A percentile compares a stretch with the other conserved stretches of the same genome.
Conservation (phyloP, 2,888 invertebrate genomes). For the Sphaeridia pumilis region DNA sequence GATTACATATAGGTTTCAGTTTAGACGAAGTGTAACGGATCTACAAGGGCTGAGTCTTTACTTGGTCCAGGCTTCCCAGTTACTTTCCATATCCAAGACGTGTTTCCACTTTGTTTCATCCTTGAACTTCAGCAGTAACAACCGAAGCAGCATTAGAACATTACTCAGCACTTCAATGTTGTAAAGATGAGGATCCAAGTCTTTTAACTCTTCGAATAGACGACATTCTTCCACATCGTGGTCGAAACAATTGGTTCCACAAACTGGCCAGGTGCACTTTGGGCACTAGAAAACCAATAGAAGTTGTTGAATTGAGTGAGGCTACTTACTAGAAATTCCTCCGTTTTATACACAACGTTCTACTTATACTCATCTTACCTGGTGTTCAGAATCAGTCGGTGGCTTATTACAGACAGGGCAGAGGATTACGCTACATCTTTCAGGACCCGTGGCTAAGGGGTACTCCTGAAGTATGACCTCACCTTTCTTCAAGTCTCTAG, state of each 20-base stretch:
- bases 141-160: constrained; percentile 29
- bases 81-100: constrained; percentile 29
- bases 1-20: background rate
- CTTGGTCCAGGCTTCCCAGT: constrained; percentile 29
- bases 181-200: background rate
- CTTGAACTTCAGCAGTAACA: constrained; percentile 22
- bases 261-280: constrained; percentile 28
- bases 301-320: background rate
- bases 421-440: constrained; percentile 17
- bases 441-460: constrained; percentile 25
- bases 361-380: background rate
- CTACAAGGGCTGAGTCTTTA: constrained; percentile 8
- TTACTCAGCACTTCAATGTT: constrained; percentile 23
- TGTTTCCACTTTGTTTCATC: constrained; percentile 22
- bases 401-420: constrained; percentile 31
- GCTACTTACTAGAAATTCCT: no score
- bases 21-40: background rate
- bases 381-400: constrained; percentile 13
- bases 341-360: no score
- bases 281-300: constrained; percentile 15
- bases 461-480: constrained; percentile 31
- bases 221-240: constrained; percentile 22
- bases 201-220: background rate
- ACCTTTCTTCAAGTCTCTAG: constrained; percentile 24
- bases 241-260: constrained; percentile 15